These are phyloP conservation scores for Acrocyrtus sp. DNA, from an alignment of 2,888 invertebrate species.

Conservation along the genomic window DNA sequence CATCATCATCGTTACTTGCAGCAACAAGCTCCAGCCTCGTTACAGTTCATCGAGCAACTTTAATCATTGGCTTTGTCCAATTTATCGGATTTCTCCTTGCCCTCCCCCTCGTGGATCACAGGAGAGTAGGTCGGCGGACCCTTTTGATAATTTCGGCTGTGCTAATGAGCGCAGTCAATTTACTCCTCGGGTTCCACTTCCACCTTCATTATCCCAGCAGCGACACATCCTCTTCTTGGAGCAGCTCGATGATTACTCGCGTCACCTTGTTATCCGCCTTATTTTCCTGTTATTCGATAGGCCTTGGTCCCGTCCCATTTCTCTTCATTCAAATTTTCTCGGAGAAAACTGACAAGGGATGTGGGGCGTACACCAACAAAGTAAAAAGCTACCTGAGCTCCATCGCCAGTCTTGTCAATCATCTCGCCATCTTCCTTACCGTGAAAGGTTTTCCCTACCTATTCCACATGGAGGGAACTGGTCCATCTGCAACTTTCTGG, in stretches of 20 bases:
- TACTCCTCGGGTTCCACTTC: constrained; percentile 72
- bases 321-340: constrained; percentile 75
- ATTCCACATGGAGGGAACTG: constrained; percentile 68
- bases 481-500: constrained; percentile 72
- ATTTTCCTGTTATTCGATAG: constrained; percentile 73
- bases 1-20: not conserved
- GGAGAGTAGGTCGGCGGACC: constrained; percentile 71
- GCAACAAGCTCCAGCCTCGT: constrained; percentile 57
- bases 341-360: not conserved
- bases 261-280: constrained; percentile 67
- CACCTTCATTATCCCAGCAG: not conserved
- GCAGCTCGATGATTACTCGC: not conserved
- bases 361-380: constrained; percentile 63
- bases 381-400: constrained; percentile 75
- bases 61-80: constrained; percentile 84
- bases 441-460: constrained; percentile 72
- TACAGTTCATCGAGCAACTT: constrained; percentile 75
- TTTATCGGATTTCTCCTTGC: constrained; percentile 72
- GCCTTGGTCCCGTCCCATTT: constrained; percentile 75
- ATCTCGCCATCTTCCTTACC: constrained; percentile 72
- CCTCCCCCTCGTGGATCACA: constrained; percentile 71
- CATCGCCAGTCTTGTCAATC: constrained; percentile 73
- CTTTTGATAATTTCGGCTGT: constrained; percentile 72
- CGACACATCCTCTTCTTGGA: not conserved
- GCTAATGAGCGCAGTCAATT: constrained; percentile 70